Evolutionary conservation across 2,113 vertebrate genomes (phyloP).

Genomic region (Etheostoma cragini): DNA sequence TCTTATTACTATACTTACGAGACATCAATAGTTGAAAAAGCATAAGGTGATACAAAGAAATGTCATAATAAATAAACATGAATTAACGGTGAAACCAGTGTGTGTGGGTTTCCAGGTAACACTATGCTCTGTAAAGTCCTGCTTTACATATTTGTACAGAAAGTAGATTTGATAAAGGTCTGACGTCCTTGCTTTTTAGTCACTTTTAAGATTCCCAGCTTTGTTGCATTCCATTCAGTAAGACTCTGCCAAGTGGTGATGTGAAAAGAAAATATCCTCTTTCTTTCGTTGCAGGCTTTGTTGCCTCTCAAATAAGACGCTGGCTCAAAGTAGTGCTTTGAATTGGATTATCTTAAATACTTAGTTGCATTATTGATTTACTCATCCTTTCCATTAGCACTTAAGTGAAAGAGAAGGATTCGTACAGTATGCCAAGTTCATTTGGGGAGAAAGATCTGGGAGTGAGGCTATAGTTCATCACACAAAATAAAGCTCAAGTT

Average conservation of each 20-base stretch:
- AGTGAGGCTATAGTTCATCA: constrained; percentile 52
- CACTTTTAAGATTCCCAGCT: constrained; percentile 30
- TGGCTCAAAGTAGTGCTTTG: constrained; percentile 58
- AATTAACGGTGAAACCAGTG: background rate
- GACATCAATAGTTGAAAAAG: background rate
- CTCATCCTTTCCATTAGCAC: constrained; percentile 70
- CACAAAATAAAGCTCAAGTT: constrained; percentile 34
- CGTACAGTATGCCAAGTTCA: constrained; percentile 58
- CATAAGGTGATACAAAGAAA: background rate
- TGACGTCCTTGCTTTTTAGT: background rate
- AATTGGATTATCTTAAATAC: constrained; percentile 79
- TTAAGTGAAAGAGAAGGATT: constrained; percentile 61
- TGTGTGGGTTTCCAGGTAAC: background rate
- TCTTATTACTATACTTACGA: background rate
- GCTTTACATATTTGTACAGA: background rate
- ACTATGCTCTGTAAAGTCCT: background rate
- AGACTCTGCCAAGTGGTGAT: constrained; percentile 49
- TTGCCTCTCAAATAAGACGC: constrained; percentile 50
- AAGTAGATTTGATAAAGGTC: constrained; percentile 3
- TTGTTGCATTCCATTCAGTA: constrained; percentile 26
- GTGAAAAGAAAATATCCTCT: constrained; percentile 42
- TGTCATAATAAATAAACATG: background rate
- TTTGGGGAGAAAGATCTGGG: constrained; percentile 34
- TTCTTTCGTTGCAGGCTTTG: constrained; percentile 60
- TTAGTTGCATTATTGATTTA: constrained; percentile 76